These are phyloP conservation scores for Kryptopterus vitreolus DNA, from an alignment of 2,797 vertebrate genomes.

Conservation along the genomic window DNA sequence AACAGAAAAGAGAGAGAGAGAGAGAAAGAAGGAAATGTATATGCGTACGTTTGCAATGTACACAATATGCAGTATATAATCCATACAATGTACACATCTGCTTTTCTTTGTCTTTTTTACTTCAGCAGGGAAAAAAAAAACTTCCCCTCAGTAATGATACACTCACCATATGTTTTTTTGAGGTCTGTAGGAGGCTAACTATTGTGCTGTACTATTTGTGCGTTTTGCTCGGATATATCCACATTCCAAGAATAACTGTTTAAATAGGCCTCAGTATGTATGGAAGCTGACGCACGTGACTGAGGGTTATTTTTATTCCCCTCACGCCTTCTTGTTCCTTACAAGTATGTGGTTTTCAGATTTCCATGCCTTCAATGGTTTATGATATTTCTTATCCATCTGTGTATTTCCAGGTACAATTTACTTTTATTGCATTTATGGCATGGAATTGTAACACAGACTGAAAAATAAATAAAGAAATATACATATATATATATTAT, in stretches of 20 bases:
- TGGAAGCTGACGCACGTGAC: background rate
- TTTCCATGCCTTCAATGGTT: background rate
- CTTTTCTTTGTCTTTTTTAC: too few species aligned
- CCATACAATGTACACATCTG: too few species aligned
- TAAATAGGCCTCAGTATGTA: background rate
- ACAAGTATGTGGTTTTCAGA: background rate
- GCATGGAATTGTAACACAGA: background rate
- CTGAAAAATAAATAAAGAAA: background rate
- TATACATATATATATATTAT: too few species aligned
- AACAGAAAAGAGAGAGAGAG: too few species aligned
- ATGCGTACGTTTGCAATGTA: too few species aligned
- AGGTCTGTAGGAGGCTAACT: background rate
- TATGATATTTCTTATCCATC: background rate
- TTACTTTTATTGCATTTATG: background rate
- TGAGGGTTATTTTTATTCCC: background rate
- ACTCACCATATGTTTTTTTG: background rate
- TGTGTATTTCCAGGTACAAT: background rate
- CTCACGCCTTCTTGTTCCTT: background rate
- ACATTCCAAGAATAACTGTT: background rate
- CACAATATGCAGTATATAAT: too few species aligned
- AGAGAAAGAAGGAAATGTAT: too few species aligned
- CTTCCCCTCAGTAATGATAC: background rate
- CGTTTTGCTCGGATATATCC: background rate
- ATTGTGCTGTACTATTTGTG: background rate
- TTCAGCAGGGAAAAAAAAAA: too few species aligned